Conservation (phyloP, 2,888 invertebrate species). For the Acronicta psi region DNA sequence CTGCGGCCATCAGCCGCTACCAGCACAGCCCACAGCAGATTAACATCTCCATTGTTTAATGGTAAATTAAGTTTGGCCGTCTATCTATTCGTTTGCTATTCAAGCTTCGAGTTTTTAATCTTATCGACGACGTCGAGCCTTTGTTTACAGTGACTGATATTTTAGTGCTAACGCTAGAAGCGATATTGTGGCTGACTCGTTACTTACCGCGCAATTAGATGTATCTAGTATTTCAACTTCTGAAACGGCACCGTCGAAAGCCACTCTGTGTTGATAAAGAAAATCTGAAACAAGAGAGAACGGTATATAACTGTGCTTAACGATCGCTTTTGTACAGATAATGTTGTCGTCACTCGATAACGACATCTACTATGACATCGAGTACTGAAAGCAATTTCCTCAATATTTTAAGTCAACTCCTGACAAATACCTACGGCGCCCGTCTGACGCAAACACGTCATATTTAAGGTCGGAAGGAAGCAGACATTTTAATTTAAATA, state of each 20-base stretch:
- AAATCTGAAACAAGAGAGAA: slow-evolving; percentile 91
- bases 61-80: slow-evolving; percentile 81
- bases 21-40: slow-evolving; percentile 71
- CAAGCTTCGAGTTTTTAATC: slow-evolving; percentile 55
- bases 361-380: slow-evolving; percentile 48
- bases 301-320: slow-evolving; percentile 43
- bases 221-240: slow-evolving; percentile 95
- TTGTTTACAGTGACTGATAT: slow-evolving; percentile 57
- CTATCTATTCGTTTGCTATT: slow-evolving; percentile 75
- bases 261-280: slow-evolving; percentile 93
- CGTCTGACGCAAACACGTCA: slow-evolving; percentile 63
- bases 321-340: slow-evolving; percentile 47
- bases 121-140: slow-evolving; percentile 51
- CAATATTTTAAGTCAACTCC: slow-evolving; percentile 60
- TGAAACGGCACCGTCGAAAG: slow-evolving; percentile 93
- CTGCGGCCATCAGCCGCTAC: slow-evolving; percentile 76
- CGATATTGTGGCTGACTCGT: slow-evolving; percentile 48
- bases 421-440: slow-evolving; percentile 49
- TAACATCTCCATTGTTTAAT: slow-evolving; percentile 86
- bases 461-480: slow-evolving; percentile 76
- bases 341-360: slow-evolving; percentile 45
- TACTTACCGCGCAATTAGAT: slow-evolving; percentile 93
- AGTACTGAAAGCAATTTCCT: slow-evolving; percentile 57
- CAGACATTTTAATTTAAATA: slow-evolving; percentile 53
- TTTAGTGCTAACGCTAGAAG: slow-evolving; percentile 52